Evolutionary conservation across 2,797 vertebrate species (phyloP), one percentile per base, ranked within the genome.

Genomic region (Apodemus agrarius): DNA sequence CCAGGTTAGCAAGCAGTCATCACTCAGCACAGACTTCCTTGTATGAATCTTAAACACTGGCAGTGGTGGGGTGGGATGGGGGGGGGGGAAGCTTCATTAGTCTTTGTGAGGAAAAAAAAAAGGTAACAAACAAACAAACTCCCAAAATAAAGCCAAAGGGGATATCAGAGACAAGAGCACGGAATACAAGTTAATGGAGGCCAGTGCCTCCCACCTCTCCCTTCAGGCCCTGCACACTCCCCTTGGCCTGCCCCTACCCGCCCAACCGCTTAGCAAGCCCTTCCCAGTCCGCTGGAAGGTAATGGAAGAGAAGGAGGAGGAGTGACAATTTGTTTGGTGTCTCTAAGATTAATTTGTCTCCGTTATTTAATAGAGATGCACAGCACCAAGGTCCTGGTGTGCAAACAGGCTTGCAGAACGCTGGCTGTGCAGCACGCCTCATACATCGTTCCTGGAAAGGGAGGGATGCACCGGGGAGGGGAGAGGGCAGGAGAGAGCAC

Each of bases 341-440:
- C 98, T 99, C 98, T 98, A 98, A 99, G 98, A 99, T 99, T 98
- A 99, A 99, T 99, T 98, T 98, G 98, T 99, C 98, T 98, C 98
- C 98, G 98, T 98, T 98, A 98, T 98, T 99, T 99, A 99, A 99
- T 99, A 99, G 99, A 99, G 98, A 99, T 98, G 98, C 98, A 99
- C 98, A 98, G 98, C 98, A 98, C 98, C 97, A 96, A 98, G 98
- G 98, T 98, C 98, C 98, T 98, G 98, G 98, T 98, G 98, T 98
- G 99, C 98, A 99, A 99, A 99, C 98, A 98, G 98, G 98, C 98
- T 98, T 61, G 96, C 96, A 99, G 99, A 98, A 97, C 81, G 97
- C 98, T 99, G 98, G 98, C 98, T 98, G 98, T 86, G 98, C 98
- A 98, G 98, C 97, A 98, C 59, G 97, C 97, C 98, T 98, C 98